Percentiles rank a stretch among this genome's conserved stretches.
Evolutionary conservation across 2,113 vertebrate genomes (phyloP).

Genomic region (Haemorhous mexicanus): DNA sequence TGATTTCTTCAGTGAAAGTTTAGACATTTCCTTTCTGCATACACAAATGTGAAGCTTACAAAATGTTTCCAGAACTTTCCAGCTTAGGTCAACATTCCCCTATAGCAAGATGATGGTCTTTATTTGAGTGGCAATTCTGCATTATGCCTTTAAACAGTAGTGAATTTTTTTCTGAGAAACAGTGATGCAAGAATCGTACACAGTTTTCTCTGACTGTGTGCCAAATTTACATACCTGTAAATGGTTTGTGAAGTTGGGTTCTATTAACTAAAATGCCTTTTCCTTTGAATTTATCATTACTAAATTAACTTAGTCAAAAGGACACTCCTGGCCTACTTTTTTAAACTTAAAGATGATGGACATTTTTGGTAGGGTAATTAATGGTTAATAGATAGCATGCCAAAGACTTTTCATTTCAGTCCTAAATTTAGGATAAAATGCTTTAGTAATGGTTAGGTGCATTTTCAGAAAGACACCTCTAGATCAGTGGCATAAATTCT

Average conservation of each 20-base stretch:
- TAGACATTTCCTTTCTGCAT: neutral
- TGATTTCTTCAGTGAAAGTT: neutral
- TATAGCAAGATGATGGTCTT: neutral
- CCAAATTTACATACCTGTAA: neutral
- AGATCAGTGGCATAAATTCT: neutral
- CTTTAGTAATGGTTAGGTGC: neutral
- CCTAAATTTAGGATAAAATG: neutral
- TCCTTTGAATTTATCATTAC: neutral
- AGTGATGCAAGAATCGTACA: neutral
- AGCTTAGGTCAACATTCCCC: neutral
- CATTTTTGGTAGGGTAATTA: neutral
- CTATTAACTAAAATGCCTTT: neutral
- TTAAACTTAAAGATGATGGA: neutral
- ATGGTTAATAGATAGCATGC: neutral
- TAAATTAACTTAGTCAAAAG: neutral
- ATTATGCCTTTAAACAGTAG: neutral
- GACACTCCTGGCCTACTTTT: neutral
- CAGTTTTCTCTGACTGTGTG: neutral
- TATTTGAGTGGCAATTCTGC: neutral
- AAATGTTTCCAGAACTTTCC: neutral
- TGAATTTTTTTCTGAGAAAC: neutral
- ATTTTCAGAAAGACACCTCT: neutral
- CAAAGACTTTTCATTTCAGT: neutral
- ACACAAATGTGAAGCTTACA: neutral
- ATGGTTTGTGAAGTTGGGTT: neutral